Evolutionary conservation across 2,113 vertebrate genomes (phyloP).

Genomic region (Dipodomys ordii): DNA sequence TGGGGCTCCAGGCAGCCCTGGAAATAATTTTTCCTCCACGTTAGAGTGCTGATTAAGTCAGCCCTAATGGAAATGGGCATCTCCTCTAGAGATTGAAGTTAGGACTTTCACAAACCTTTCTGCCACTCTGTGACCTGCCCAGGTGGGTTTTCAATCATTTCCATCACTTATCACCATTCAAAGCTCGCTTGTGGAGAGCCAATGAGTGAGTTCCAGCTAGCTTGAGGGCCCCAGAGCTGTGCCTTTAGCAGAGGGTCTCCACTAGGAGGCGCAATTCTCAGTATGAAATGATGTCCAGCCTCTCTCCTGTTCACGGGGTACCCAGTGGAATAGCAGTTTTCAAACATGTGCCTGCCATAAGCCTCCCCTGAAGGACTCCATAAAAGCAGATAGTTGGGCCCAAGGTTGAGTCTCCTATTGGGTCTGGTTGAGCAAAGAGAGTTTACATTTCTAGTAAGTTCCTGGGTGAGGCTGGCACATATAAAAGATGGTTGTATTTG

Average conservation of each 20-base stretch:
- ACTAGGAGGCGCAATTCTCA: background rate
- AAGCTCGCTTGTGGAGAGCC: background rate
- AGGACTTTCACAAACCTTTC: background rate
- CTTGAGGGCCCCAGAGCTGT: no score
- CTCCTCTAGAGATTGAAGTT: constrained; percentile 22
- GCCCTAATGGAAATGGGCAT: background rate
- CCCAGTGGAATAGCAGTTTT: background rate
- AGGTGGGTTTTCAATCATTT: background rate
- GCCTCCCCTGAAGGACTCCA: background rate
- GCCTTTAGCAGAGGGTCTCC: background rate
- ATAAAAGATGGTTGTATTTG: background rate
- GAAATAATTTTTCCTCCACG: constrained; percentile 44
- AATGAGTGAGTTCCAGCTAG: background rate
- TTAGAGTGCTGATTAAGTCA: constrained; percentile 53
- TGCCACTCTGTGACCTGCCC: background rate
- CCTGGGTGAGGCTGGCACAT: background rate
- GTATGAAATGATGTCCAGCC: background rate
- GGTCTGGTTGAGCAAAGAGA: background rate
- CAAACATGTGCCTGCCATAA: background rate
- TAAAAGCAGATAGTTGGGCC: background rate
- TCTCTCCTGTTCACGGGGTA: background rate
- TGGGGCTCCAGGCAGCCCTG: background rate
- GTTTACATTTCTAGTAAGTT: constrained; percentile 18
- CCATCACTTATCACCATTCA: background rate
- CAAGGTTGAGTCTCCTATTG: background rate